Base-by-base conservation (phyloP, 2,888 invertebrate species). In the Theretra japonica region DNA sequence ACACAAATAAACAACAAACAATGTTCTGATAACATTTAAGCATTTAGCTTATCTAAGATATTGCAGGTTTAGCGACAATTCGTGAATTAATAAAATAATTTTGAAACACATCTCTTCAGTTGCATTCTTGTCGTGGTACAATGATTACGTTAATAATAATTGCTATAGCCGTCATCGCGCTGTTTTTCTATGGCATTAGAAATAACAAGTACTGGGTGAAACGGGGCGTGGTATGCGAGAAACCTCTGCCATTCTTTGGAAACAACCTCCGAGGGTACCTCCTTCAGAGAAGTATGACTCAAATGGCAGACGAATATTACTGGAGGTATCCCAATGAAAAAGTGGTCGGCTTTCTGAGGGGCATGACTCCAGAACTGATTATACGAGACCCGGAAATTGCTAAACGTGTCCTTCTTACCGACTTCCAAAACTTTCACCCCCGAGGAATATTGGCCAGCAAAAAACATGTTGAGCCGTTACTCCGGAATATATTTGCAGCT, bases 401-500 rank as follows among this genome's bases (percentile, higher is more conserved):
- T 0, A 89, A 87, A 62, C 79, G 81, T 7, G 80, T 90, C 59
- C 73, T 90, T 4, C 69, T 79, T 3, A 84, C 83, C 0, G 90
- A 90, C 73, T 90, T 90, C 62, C 62, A 75, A 3, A 72, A 82
- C 70, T 90, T 90, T 60, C 83, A 86, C 69, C 80, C 83, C 1
- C 83, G 90, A 6, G 88, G 89, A 0, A 30, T 89, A 3, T 84
- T 83, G 70, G 75, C 82, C 0, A 77, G 84, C 62, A 81, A 83
- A 59, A 82, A 79, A 0, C 83, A 82, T 2, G 81, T 88, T 7
- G 90, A 91, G 68, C 88, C 89, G 2, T 74, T 91, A 74, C 70
- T 89, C 74, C 82, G 83, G 2, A 91, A 90, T 73, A 70, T 91
- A 65, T 90, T 91, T 71, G 86, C 88, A 69, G 88, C 88, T 19